A percentile compares a stretch with the other conserved stretches of the same genome.
Evolutionary conservation across 2,113 vertebrate species (phyloP).

Genomic region (Plectropomus leopardus): DNA sequence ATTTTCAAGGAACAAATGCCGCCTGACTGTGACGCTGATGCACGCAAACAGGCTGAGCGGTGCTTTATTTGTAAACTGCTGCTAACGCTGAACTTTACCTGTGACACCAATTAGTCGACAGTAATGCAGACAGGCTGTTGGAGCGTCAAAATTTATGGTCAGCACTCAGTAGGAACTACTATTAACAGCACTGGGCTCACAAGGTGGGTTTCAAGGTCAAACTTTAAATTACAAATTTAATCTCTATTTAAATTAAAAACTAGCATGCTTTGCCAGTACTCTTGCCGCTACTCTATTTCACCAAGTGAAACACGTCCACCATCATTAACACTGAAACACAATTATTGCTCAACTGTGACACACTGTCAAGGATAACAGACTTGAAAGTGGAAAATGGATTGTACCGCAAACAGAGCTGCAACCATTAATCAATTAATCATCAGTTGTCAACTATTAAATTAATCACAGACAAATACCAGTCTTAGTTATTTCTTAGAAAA

Average conservation of each 20-base stretch:
- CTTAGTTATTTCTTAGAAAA: too few species aligned
- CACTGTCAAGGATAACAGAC: too few species aligned
- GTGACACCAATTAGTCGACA: slow-evolving; percentile 43
- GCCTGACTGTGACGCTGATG: slow-evolving; percentile 34
- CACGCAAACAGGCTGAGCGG: slow-evolving; percentile 4
- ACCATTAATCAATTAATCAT: too few species aligned
- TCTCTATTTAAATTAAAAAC: slow-evolving; percentile 35
- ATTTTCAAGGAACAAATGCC: slow-evolving; percentile 62
- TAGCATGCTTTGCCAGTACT: slow-evolving; percentile 13
- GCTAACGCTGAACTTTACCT: slow-evolving; percentile 31
- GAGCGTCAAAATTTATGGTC: slow-evolving; percentile 20
- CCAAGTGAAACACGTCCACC: too few species aligned
- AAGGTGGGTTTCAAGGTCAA: slow-evolving; percentile 47
- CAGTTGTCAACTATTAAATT: too few species aligned
- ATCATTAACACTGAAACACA: too few species aligned
- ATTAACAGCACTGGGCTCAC: slow-evolving; percentile 8
- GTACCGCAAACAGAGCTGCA: too few species aligned
- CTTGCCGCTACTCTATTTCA: neutral
- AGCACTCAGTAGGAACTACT: neutral
- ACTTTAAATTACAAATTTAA: slow-evolving; percentile 22
- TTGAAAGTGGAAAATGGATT: too few species aligned
- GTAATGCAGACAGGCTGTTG: slow-evolving; percentile 1
- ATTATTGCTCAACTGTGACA: too few species aligned
- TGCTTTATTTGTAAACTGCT: slow-evolving; percentile 27
- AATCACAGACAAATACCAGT: too few species aligned